Evolutionary conservation across 2,888 invertebrate genomes (phyloP), one percentile per base, ranked within the genome.

Genomic region (Entomobrya proxima): DNA sequence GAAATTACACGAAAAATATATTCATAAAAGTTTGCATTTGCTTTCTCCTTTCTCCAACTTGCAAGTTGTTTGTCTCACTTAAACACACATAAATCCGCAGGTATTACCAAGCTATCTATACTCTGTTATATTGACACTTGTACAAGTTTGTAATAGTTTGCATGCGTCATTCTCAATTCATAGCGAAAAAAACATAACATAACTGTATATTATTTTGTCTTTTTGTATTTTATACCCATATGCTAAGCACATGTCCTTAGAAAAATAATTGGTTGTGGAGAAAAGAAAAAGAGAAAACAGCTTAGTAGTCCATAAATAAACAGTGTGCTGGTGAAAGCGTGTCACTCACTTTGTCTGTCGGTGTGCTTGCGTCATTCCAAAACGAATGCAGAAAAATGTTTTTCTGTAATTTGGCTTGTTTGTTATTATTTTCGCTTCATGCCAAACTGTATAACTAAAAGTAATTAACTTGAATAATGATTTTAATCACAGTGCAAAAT

Each of bases 231-330:
- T 13, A 27, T 40, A 13, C 24, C 37, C 77, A 77, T 44, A 61
- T 58, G 58, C 27, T 1, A 13, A 61, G 24, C 77, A 58, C 77
- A 77, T 77, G 77, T 77, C 50, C 18, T 37, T 61, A 37, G 24
- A 2, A 30, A 21, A 30, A 72, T 47, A 13, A 74, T 55, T 13
- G 47, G 47, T 47, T 47, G 11, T 47, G 47, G 3, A 47, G 15
- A 47, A 47, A 6, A 21, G n/a, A 50, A 18, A 21, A 6, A 50
- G 50, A 50, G 50, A 50, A 50, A 50, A 21, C 5, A 11, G 47
- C 32, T 75, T 75, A 52, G 75, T 18, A 21, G 24, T 52, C 50
- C 75, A 15, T 50, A 32, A 32, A 18, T 75, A 30, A 67, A 37
- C 67, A 21, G 21, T 18, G 6, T 35, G 40, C 11, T 64, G 75